Evolutionary conservation across 2,113 vertebrate genomes (phyloP).

Genomic region (Paralichthys olivaceus): DNA sequence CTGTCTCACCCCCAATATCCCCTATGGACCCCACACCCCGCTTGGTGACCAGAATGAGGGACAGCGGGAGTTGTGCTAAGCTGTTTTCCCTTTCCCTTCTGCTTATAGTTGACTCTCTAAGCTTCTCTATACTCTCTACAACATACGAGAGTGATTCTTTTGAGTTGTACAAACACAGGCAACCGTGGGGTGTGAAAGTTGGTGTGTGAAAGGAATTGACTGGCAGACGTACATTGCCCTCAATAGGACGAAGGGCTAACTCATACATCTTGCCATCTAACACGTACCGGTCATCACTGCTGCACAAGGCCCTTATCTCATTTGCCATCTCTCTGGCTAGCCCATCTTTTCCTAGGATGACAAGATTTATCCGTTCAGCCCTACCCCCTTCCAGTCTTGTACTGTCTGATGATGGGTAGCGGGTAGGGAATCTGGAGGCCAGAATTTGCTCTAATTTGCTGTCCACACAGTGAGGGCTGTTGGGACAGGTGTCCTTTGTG

Average conservation of each 20-base stretch:
- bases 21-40: constrained; percentile 87
- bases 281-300: constrained; percentile 92
- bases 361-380: constrained; percentile 92
- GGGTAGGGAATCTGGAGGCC: constrained; percentile 83
- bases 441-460: constrained; percentile 92
- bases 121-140: constrained; percentile 94
- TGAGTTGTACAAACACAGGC: constrained; percentile 97
- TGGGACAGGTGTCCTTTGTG: constrained; percentile 95
- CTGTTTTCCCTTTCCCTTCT: constrained; percentile 90
- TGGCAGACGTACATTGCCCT: constrained; percentile 94
- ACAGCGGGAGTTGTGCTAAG: constrained; percentile 86
- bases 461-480: constrained; percentile 89
- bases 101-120: constrained; percentile 87
- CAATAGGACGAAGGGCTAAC: constrained; percentile 91
- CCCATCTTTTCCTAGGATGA: constrained; percentile 95
- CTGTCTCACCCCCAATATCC: constrained; percentile 90
- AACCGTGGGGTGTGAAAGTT: constrained; percentile 95
- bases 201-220: constrained; percentile 97
- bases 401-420: constrained; percentile 85
- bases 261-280: constrained; percentile 95
- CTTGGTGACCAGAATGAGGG: constrained; percentile 91
- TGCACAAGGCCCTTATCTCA: constrained; percentile 95
- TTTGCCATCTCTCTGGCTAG: constrained; percentile 94
- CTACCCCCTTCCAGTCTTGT: constrained; percentile 82
- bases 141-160: constrained; percentile 96